Evolutionary conservation across 2,113 vertebrate species (phyloP), one percentile per base, ranked within the genome.

Genomic region (Dicentrarchus labrax): DNA sequence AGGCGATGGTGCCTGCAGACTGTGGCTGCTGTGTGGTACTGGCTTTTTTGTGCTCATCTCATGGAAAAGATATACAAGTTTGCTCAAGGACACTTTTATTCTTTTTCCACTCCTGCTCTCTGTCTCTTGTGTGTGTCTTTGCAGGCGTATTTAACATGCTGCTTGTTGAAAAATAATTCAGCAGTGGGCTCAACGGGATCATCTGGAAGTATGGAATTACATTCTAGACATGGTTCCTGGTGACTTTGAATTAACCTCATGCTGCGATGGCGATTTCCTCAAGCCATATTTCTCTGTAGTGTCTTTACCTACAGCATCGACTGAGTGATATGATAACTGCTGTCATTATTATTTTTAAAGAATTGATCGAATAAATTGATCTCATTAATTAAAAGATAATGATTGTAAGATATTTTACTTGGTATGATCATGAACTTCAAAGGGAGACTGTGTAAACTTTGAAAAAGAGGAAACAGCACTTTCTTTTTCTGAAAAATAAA

Each of bases 41-140:
- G 69, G 62, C 76, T 88, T 75, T 69, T 50, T 39, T 67, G 30
- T 67, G 74, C 54, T 83, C 80, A 80, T 88, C 61, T 72, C 84
- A 68, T 88, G 66, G 78, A 94, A 90, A 89, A 89, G 74, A 93
- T 82, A 89, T 76, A 89, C 86, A 91, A 82, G 80, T 87, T 90
- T 88, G 69, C 83, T 89, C 92, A 93, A 94, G 93, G 92, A 90
- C 90, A 86, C 66, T 56, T 72, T 82, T 16, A 70, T 85, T 30
- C 30, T 51, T 59, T 60, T 78, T 56, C 30, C 12, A 22, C 72
- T 71, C 53, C 43, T 53, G 67, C 50, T 59, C 72, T 60, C 78
- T 15, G 24, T 60, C 64, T 78, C 66, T 5, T 24, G 11, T 62
- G 80, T 67, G 82, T 48, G 65, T 80, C 68, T 80, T 76, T 82